Conservation (phyloP, 2,888 invertebrate species). For the Drosophila neonasuta region DNA sequence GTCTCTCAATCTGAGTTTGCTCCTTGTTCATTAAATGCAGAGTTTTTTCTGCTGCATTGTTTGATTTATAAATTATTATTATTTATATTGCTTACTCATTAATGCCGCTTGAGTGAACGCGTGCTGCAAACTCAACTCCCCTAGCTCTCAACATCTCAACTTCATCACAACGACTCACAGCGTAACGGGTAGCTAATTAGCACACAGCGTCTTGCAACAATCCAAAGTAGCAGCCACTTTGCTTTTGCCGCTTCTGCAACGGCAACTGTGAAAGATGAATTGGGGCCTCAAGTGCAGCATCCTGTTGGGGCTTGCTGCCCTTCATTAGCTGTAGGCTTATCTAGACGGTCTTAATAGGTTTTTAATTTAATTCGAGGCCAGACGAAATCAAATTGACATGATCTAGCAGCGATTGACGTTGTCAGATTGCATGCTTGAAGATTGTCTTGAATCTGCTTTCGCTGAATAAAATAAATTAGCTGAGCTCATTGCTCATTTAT, state of each 20-base stretch:
- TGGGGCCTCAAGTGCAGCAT: conserved; percentile 5
- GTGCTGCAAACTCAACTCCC: conserved; percentile 14
- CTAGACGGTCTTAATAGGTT: conserved; percentile 66
- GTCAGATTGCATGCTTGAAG: neutral
- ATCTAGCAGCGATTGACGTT: neutral
- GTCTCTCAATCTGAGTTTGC: neutral
- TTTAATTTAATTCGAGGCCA: conserved; percentile 79
- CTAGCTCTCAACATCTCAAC: conserved; percentile 10
- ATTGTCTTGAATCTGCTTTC: neutral
- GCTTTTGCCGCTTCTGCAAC: conserved; percentile 14
- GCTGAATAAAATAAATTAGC: neutral
- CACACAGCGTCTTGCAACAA: conserved; percentile 46
- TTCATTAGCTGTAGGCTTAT: conserved; percentile 49
- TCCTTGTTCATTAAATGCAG: conserved; percentile 29
- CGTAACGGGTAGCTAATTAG: conserved; percentile 47
- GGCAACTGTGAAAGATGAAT: conserved; percentile 3
- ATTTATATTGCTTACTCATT: conserved; percentile 60
- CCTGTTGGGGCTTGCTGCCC: conserved; percentile 4
- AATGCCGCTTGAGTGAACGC: conserved; percentile 39
- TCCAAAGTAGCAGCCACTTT: conserved; percentile 38
- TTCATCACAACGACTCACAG: neutral
- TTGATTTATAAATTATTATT: conserved; percentile 60
- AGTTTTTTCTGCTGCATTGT: conserved; percentile 31
- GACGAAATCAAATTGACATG: conserved; percentile 43
- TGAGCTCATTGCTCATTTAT: too few relatives aligned